Base-by-base conservation (phyloP, 2,113 vertebrate genomes). In the Xenus cinereus region DNA sequence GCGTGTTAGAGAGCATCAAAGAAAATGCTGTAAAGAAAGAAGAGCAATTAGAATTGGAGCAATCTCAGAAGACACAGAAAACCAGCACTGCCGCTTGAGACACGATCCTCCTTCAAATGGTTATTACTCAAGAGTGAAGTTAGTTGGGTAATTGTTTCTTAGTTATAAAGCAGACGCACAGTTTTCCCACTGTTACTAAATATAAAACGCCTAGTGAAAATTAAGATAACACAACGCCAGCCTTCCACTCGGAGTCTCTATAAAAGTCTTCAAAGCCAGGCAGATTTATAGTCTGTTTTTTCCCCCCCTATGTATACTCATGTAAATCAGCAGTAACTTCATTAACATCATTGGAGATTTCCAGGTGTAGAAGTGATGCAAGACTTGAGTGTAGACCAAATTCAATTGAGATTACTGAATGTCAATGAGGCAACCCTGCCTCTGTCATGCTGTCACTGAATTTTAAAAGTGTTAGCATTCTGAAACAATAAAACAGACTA, bases 1-100 rank as follows among this genome's bases (percentile, higher is more conserved):
- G 76, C 32, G 83, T 96, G 91, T 71, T 75, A 95, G 64, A 54
- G 3, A 90, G 80, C 90, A 94, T 89, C 90, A 97, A 96, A 96
- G 91, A 94, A 89, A 93, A 69, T 5, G 53, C 39, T 78, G 7
- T 5, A 23, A 72, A 74, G 90, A 90, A 77, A 80, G 78, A 81
- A 75, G 32, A 63, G 68, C 35, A 66, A 86, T 81, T 62, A 78
- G 51, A 83, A 19, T 9, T 53, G 56, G 14, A 93, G 60, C n/a
- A 63, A 48, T 75, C 59, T 80, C 37, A 39, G n/a, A 67, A 81
- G 74, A 67, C 24, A 76, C 21, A 59, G 45, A 89, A 92, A 84
- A 73, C 27, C 69, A 59, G 69, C 41, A 12, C 50, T 54, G 78
- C 66, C 21, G 30, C 80, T 87, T 37, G 60, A 94, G 67, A 89